Base-by-base conservation (phyloP, 2,113 vertebrate genomes). In the Vulpes vulpes region DNA sequence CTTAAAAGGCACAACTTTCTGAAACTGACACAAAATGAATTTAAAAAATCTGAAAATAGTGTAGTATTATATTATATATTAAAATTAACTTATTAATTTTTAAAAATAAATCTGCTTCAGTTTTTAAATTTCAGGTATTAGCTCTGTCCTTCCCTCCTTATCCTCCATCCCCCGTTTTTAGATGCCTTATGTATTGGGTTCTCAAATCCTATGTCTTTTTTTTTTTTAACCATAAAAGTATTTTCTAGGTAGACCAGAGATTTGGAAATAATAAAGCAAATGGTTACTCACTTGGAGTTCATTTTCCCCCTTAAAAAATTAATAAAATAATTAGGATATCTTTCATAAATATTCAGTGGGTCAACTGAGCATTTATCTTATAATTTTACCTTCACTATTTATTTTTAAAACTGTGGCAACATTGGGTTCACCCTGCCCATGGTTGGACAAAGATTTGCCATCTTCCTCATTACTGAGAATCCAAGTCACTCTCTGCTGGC, bases 341-440 rank as follows among this genome's bases (percentile, higher is more conserved):
- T 96, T 94, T 94, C 30, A 73, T 89, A 94, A 94, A 94, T 79
- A 51, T 94, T 67, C 55, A 86, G 27, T 91, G 2, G 16, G n/a
- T 73, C 59, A 84, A 11, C 22, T 89, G 53, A 73, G 20, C 30
- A 79, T 88, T 94, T 88, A 65, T 73, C 32, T 89, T 89, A 23
- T 14, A 30, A 82, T 90, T 92, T 95, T 92, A 25, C 32, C 27
- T 95, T 93, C 38, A 51, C 7, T 80, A 30, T 73, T 85, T 84
- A 16, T 71, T 93, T 93, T 94, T 80, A 90, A 20, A 96, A 88
- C 57, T 49, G 12, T 64, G 5, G 4, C 76, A 86, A 89, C 2
- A 51, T 22, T 16, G 2, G 11, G 62, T 83, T 20, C 27, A 53
- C 5, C n/a, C 17, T 91, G 14, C 35, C 55, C 35, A 94, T 67